Base-by-base conservation (phyloP, 1,140 invertebrate genomes). In the Limonius californicus region DNA sequence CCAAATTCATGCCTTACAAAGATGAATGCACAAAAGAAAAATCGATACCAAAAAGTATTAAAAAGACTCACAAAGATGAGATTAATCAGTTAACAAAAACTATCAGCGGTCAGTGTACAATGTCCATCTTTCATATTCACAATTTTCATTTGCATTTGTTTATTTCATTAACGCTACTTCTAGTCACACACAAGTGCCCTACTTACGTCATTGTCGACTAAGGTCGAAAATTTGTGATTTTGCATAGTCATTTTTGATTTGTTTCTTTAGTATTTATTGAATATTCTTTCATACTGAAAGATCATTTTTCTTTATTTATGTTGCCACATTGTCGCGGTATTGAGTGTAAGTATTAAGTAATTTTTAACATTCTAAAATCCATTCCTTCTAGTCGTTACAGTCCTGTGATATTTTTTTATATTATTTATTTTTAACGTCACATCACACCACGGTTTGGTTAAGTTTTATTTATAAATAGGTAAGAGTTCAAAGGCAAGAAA, bases 161-260 rank as follows among this genome's bases (percentile, higher is more conserved):
- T 68, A 81, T 85, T 67, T 85, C 83, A 16, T 78, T 84, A 62
- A 84, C 83, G 54, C 79, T 85, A 77, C 79, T 85, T 71, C 77
- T 85, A 35, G 79, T 85, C 65, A 84, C 82, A 54, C 83, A 84
- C 74, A 81, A 81, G 71, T 84, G 82, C 71, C 82, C 82, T 53
- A 82, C 84, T 59, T 78, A 74, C 68, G 67, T 78, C 45, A 67
- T 78, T 59, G 69, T 77, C 35, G 45, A 50, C 15, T 50, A 50
- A 50, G 14, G 45, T 6, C 9, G 6, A 18, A 4, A 45, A 15
- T 12, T 27, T 27, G 23, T 27, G 23, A 27, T 27, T 27, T 27
- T 27, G 23, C 23, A 27, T 27, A 27, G 23, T 27, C 23, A 27
- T 27, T 39, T 39, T 39, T 39, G 11, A 12, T 12, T 9, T 12